These are phyloP conservation scores for Ligdia adustata DNA, from an alignment of 2,888 invertebrate genomes.

Conservation along the genomic window DNA sequence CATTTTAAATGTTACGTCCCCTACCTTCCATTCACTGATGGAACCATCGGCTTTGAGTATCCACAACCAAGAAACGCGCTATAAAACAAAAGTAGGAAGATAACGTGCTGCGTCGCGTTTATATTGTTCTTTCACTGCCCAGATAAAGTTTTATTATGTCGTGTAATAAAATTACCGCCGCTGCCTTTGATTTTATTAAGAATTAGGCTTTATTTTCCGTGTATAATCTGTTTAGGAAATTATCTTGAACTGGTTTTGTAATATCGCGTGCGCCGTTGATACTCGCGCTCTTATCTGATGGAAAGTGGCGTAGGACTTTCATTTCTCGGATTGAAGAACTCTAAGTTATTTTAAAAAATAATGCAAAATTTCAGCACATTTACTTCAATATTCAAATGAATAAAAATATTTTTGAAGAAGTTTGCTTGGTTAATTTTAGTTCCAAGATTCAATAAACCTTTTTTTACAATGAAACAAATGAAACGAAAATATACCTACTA, in stretches of 20 bases:
- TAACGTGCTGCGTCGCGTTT: conserved; percentile 13
- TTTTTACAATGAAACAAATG: too few species aligned
- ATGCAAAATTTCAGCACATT: too few species aligned
- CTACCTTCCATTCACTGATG: too few species aligned
- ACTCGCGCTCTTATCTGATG: conserved; percentile 19
- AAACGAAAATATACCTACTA: too few species aligned
- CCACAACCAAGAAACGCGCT: conserved; percentile 2
- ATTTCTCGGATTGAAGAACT: conserved; percentile 12
- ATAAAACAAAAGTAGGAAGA: conserved; percentile 15
- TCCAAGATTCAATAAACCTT: too few species aligned
- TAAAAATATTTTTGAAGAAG: too few species aligned
- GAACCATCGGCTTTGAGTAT: conserved; percentile 5
- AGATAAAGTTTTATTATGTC: conserved; percentile 67
- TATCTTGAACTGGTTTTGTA: conserved; percentile 28
- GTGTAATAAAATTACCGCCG: conserved; percentile 48
- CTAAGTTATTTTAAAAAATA: too few species aligned
- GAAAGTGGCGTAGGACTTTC: conserved; percentile 14
- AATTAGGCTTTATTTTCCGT: conserved; percentile 43
- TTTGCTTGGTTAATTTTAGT: too few species aligned
- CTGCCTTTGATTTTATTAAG: conserved; percentile 56
- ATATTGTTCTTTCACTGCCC: conserved; percentile 47
- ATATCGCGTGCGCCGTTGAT: conserved; percentile 20
- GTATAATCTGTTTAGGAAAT: conserved; percentile 31
- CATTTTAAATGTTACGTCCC: too few species aligned
- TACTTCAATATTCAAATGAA: too few species aligned